These are phyloP conservation scores for Gracilinanus agilis DNA, from an alignment of 2,113 vertebrate species.

Conservation along the genomic window DNA sequence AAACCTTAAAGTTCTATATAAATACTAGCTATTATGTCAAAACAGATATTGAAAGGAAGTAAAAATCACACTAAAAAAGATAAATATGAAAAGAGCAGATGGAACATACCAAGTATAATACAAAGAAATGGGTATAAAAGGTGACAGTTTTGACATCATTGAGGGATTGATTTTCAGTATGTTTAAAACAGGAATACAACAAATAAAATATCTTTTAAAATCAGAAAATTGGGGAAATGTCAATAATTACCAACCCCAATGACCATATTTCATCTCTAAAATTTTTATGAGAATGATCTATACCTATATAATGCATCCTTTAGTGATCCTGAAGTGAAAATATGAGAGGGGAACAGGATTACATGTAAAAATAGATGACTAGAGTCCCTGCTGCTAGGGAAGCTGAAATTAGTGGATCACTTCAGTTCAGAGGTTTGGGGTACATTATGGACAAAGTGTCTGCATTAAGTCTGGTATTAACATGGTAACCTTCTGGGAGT, in stretches of 20 bases:
- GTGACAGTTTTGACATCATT: not conserved
- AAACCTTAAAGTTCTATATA: not conserved
- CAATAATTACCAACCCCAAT: not conserved
- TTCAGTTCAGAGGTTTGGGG: not conserved
- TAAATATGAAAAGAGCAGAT: not conserved
- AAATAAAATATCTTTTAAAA: not conserved
- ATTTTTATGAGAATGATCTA: not conserved
- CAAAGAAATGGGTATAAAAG: not conserved
- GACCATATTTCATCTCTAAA: not conserved
- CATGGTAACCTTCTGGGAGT: not conserved
- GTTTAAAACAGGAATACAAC: not conserved
- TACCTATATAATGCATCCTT: not conserved
- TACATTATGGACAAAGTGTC: not conserved
- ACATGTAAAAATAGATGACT: not conserved
- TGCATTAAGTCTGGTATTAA: not conserved
- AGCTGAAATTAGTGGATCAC: not conserved
- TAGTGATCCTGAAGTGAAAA: not conserved
- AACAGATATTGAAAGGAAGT: not conserved
- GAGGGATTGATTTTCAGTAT: not conserved
- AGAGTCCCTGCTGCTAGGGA: not conserved
- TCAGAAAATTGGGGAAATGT: not conserved
- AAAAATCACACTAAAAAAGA: not conserved
- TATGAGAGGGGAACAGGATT: not conserved
- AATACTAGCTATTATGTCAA: not conserved
- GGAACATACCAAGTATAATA: not conserved